Evolutionary conservation across 2,888 invertebrate genomes (phyloP).

Genomic region (Drosophila parthenogenetica): DNA sequence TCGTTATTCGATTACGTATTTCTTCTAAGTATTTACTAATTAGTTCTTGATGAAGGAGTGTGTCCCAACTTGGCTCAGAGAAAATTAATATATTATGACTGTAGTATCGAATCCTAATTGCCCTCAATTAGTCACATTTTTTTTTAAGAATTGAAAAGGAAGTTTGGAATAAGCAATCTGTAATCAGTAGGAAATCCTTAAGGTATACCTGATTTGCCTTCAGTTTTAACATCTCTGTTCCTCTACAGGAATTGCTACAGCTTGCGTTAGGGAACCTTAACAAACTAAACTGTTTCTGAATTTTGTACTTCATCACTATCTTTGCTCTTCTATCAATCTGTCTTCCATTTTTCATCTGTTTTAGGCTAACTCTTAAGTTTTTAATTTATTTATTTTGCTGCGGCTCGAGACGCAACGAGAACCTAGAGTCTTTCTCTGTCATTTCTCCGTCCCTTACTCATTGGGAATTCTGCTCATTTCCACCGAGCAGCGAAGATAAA

Average conservation of each 20-base stretch:
- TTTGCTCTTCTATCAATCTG: neutral
- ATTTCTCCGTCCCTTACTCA: conserved; percentile 8
- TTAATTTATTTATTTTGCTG: conserved; percentile 77
- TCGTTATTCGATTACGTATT: conserved; percentile 62
- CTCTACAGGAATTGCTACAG: neutral
- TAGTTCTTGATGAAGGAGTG: conserved; percentile 68
- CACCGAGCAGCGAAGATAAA: conserved; percentile 45
- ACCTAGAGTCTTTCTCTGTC: conserved; percentile 4
- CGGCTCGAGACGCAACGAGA: conserved; percentile 43
- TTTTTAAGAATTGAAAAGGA: neutral
- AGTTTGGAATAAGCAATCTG: too few species aligned
- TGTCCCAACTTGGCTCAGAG: neutral
- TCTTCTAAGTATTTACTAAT: conserved; percentile 64
- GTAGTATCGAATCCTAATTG: conserved; percentile 5
- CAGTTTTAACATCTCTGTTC: too few species aligned
- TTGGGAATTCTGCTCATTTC: conserved; percentile 51
- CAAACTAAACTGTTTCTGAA: conserved; percentile 27
- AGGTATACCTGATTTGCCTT: too few species aligned
- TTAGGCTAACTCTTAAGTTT: conserved; percentile 69
- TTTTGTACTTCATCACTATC: conserved; percentile 4
- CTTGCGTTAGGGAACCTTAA: neutral
- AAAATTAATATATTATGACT: conserved; percentile 14
- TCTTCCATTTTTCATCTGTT: conserved; percentile 23
- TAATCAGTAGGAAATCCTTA: neutral
- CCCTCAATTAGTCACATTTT: conserved; percentile 5